Conservation (phyloP, 2,797 vertebrate species). For the Lophura swinhoii region DNA sequence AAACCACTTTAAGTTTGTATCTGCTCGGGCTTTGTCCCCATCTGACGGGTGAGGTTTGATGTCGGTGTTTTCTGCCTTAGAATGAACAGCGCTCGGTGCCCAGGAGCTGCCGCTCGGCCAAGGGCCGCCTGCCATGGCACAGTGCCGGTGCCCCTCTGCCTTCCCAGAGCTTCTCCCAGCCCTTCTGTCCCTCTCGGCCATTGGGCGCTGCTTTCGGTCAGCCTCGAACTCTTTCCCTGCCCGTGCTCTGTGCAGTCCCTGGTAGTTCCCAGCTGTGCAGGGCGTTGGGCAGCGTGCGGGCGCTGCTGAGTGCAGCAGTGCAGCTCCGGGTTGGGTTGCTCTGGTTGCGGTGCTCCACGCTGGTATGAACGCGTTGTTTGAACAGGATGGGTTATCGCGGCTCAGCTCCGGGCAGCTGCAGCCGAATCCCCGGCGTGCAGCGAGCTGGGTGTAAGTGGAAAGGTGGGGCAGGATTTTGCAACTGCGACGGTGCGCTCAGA, state of each 20-base stretch:
- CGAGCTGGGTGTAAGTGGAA: neutral
- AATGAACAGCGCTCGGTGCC: neutral
- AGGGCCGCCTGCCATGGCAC: rapidly evolving
- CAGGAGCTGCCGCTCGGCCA: neutral
- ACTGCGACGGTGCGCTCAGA: neutral
- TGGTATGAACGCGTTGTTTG: conserved; percentile 34
- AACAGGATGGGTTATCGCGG: conserved; percentile 14
- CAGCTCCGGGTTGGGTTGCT: conserved; percentile 54
- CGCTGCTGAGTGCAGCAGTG: conserved; percentile 50
- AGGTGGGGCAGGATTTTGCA: conserved; percentile 31
- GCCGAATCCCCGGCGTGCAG: neutral
- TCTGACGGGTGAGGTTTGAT: neutral
- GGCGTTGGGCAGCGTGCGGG: neutral
- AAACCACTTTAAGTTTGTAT: conserved; percentile 48
- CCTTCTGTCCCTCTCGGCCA: neutral
- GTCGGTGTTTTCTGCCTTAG: neutral
- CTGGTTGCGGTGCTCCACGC: conserved; percentile 54
- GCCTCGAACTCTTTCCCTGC: neutral
- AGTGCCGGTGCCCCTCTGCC: neutral
- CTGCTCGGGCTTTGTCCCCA: conserved; percentile 28
- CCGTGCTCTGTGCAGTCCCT: neutral
- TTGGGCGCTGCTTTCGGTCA: neutral
- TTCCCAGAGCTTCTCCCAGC: neutral
- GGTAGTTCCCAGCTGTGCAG: neutral
- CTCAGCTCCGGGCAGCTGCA: conserved; percentile 18